These are phyloP conservation scores for Sus cebifrons DNA, from an alignment of 2,797 vertebrate species.

Conservation along the genomic window DNA sequence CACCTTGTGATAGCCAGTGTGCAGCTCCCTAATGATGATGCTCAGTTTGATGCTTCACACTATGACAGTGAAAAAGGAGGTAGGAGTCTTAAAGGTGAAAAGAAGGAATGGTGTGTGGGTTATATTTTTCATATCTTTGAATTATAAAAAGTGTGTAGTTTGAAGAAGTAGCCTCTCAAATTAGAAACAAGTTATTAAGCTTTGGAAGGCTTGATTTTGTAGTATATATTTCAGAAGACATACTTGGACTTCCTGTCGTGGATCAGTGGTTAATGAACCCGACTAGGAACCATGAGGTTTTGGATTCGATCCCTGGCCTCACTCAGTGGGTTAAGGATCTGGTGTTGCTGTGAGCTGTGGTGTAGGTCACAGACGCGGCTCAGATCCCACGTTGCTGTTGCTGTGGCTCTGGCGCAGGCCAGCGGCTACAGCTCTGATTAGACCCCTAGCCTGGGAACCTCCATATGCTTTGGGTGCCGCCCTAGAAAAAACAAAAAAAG, in stretches of 20 bases:
- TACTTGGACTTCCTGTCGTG: background rate
- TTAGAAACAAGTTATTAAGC: slow-evolving; percentile 41
- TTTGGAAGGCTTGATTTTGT: slow-evolving; percentile 35
- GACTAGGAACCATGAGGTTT: too few relatives aligned
- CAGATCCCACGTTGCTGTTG: too few relatives aligned
- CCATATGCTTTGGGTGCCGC: too few relatives aligned
- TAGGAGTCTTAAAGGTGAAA: slow-evolving; percentile 82
- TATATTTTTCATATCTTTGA: slow-evolving; percentile 45
- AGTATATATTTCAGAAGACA: background rate
- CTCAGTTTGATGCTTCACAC: slow-evolving; percentile 98
- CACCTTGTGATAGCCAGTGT: slow-evolving; percentile 98
- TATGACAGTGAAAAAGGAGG: slow-evolving; percentile 99
- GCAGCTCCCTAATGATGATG: slow-evolving; percentile 98
- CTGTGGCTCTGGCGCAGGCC: too few relatives aligned
- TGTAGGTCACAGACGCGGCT: too few relatives aligned
- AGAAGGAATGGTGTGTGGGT: background rate
- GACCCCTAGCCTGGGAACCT: too few relatives aligned
- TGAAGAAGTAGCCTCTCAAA: background rate
- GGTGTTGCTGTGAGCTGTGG: too few relatives aligned
- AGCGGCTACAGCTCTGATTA: too few relatives aligned
- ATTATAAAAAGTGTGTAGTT: background rate
- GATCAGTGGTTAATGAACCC: too few relatives aligned
- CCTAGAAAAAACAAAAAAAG: too few relatives aligned
- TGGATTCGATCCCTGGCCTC: too few relatives aligned
- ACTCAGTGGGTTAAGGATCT: too few relatives aligned